phyloP scores from a whole-genome alignment of 2,797 vertebrate genomes.

The Cuculus canorus region DNA sequence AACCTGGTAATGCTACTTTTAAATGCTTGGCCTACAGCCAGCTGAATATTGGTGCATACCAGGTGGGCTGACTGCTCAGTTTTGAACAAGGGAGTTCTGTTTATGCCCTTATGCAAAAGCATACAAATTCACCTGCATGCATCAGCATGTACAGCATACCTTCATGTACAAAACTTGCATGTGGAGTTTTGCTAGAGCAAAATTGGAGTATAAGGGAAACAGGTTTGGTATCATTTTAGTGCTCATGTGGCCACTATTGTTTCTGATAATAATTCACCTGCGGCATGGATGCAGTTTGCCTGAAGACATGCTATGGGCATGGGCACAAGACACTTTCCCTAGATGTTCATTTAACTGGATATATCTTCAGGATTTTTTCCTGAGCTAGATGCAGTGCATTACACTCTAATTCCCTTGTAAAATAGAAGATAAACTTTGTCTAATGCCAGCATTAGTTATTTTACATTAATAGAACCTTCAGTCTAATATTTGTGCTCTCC shows the following conservation, averaged over 20 bases:
- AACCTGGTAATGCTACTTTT: not conserved
- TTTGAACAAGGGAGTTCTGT: not conserved
- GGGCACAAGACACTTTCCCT: not conserved
- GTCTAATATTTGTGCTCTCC: conserved; percentile 43
- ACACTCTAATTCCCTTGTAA: not conserved
- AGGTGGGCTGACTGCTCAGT: not conserved
- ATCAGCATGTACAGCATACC: too few relatives aligned
- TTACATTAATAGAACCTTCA: conserved; percentile 36
- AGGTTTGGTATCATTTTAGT: not conserved
- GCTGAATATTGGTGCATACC: fast-evolving
- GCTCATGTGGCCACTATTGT: not conserved
- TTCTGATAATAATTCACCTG: not conserved
- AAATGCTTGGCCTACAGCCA: not conserved
- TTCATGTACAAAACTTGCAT: not conserved
- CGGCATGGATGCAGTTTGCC: fast-evolving
- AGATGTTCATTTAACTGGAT: not conserved
- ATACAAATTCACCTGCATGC: fast-evolving
- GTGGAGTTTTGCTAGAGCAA: not conserved
- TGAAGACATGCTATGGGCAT: not conserved
- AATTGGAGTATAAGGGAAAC: not conserved
- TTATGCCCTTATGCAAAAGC: not conserved
- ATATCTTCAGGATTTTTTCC: not conserved
- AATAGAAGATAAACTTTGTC: not conserved
- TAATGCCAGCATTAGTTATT: not conserved
- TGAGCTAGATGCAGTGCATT: not conserved